phyloP scores from a whole-genome alignment of 2,113 vertebrate species.

The Morphnarchus princeps region DNA sequence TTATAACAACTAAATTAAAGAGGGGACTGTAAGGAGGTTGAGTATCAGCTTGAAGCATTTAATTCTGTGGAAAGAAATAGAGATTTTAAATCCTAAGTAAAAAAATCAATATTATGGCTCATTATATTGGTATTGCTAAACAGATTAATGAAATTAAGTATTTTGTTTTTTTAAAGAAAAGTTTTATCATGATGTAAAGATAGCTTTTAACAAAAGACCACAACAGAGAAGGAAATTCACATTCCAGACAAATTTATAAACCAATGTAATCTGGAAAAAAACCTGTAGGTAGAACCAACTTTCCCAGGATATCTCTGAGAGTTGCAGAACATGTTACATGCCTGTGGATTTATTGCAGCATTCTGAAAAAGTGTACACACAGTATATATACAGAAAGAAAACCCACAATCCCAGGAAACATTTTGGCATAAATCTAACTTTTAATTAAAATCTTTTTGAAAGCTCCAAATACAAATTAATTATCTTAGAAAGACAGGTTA shows the following conservation, averaged over 20 bases:
- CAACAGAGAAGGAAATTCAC: constrained; percentile 56
- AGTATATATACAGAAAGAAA: background rate
- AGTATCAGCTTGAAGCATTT: constrained; percentile 89
- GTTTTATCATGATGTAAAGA: constrained; percentile 66
- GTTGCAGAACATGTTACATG: background rate
- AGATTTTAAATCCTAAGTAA: constrained; percentile 82
- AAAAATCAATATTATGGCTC: constrained; percentile 82
- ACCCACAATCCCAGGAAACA: background rate
- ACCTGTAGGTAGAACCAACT: constrained; percentile 4
- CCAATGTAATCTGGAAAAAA: constrained; percentile 52
- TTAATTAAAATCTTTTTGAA: background rate
- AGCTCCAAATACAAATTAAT: background rate
- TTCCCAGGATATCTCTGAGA: constrained; percentile 20
- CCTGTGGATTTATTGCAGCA: background rate
- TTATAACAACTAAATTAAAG: constrained; percentile 99
- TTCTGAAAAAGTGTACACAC: background rate
- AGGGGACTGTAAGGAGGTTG: constrained; percentile 85
- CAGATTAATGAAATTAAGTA: constrained; percentile 82
- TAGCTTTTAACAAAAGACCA: constrained; percentile 57
- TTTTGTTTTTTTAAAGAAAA: constrained; percentile 65
- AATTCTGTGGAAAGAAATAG: constrained; percentile 90
- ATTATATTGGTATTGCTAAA: constrained; percentile 83
- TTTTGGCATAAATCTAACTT: background rate
- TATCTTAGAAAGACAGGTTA: background rate
- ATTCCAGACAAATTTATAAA: constrained; percentile 62